Conservation (phyloP, 2,888 invertebrate species). For the Ernsta delagoae region DNA sequence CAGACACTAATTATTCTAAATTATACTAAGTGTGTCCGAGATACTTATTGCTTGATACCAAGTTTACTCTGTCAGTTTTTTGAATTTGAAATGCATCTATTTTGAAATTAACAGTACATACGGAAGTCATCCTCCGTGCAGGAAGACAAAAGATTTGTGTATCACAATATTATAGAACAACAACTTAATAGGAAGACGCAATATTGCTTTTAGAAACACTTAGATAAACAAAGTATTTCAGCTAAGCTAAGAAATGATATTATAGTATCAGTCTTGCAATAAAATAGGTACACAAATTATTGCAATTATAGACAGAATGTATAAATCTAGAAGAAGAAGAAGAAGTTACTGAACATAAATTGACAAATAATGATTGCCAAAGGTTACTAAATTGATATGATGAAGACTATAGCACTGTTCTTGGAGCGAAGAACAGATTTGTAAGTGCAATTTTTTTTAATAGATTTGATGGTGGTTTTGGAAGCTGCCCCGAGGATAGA, state of each 20-base stretch:
- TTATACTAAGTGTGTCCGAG: constrained; percentile 6
- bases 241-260: not conserved
- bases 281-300: not conserved
- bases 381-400: not conserved
- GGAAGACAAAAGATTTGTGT: constrained; percentile 28
- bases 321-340: too few species aligned
- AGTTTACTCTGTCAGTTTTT: not conserved
- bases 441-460: too few species aligned
- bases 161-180: constrained; percentile 3
- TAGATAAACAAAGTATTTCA: not conserved
- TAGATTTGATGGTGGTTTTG: too few species aligned
- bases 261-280: not conserved
- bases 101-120: not conserved
- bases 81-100: not conserved
- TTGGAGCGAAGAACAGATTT: too few species aligned
- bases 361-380: not conserved
- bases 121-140: too few species aligned
- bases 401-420: too few species aligned
- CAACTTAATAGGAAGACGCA: constrained; percentile 14
- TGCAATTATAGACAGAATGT: not conserved
- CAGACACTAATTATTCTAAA: not conserved
- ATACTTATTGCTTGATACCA: constrained; percentile 10
- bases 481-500: too few species aligned
- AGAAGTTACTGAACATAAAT: not conserved
- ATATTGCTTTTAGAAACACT: not conserved